phyloP scores from a whole-genome alignment of 2,113 vertebrate genomes.

The Protobothrops mucrosquamatus region DNA sequence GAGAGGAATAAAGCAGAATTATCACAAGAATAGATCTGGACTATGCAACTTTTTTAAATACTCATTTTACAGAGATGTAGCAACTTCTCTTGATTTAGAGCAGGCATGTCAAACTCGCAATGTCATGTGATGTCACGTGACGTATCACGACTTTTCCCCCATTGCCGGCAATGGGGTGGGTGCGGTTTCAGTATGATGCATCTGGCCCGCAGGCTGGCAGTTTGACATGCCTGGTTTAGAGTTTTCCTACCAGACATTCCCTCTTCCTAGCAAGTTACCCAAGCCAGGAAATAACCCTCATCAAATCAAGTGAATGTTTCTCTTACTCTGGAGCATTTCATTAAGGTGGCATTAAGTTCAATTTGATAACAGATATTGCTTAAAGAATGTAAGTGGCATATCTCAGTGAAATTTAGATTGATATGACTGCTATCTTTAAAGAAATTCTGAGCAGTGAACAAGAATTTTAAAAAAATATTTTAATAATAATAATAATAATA shows the following conservation, averaged over 20 bases:
- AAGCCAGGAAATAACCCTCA: background rate
- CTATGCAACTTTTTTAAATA: constrained; percentile 50
- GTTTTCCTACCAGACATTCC: too few species aligned
- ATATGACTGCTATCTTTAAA: background rate
- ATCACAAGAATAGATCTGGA: constrained; percentile 54
- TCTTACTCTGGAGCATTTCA: background rate
- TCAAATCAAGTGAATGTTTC: background rate
- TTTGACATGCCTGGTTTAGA: too few species aligned
- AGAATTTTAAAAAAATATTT: background rate
- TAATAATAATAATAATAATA: too few species aligned
- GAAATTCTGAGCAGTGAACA: background rate
- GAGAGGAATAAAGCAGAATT: constrained; percentile 62
- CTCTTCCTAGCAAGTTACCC: too few species aligned
- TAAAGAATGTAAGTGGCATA: background rate
- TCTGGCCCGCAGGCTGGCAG: too few species aligned
- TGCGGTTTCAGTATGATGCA: too few species aligned
- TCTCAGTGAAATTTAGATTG: background rate
- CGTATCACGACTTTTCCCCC: too few species aligned
- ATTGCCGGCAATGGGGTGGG: too few species aligned
- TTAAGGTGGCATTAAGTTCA: background rate
- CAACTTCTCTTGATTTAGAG: constrained; percentile 55
- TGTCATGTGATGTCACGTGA: too few species aligned
- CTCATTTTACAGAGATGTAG: constrained; percentile 54
- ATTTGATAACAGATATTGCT: background rate
- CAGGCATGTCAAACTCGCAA: too few species aligned